Conservation (phyloP, 2,888 invertebrate species). For the Digitonthophagus gazella region DNA sequence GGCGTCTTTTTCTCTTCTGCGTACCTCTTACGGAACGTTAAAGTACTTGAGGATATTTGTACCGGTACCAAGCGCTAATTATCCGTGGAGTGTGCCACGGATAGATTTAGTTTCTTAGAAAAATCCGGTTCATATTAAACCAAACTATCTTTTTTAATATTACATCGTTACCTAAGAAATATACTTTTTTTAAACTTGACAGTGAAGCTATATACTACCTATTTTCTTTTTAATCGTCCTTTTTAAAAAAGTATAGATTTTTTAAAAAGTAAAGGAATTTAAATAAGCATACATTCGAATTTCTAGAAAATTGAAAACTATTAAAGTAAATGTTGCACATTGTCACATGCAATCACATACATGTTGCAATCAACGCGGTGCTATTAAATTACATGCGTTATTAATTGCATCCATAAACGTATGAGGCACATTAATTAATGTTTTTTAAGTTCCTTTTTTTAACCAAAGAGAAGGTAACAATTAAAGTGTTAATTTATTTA, state of each 20-base stretch:
- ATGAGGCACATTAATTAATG: not conserved
- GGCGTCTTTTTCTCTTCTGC: not conserved
- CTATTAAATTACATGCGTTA: not conserved
- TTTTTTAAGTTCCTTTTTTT: not conserved
- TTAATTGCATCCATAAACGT: not conserved
- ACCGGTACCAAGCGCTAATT: constrained; percentile 2
- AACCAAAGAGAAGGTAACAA: not conserved
- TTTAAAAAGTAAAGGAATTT: not conserved
- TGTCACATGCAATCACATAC: not conserved
- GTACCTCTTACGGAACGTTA: not conserved
- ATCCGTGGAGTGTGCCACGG: not conserved
- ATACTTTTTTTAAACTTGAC: too few species aligned
- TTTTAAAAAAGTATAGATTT: too few species aligned
- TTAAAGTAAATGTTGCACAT: not conserved
- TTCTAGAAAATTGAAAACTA: not conserved
- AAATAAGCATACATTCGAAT: not conserved
- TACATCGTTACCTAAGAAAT: too few species aligned
- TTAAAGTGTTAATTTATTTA: not conserved
- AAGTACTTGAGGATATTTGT: constrained; percentile 9
- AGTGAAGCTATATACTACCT: too few species aligned
- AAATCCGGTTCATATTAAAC: too few species aligned
- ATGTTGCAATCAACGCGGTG: not conserved
- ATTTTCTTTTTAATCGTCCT: too few species aligned
- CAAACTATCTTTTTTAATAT: too few species aligned
- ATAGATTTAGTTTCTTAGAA: not conserved